phyloP scores from a whole-genome alignment of 1,140 invertebrate genomes.

The Tetragnatha versicolor region DNA sequence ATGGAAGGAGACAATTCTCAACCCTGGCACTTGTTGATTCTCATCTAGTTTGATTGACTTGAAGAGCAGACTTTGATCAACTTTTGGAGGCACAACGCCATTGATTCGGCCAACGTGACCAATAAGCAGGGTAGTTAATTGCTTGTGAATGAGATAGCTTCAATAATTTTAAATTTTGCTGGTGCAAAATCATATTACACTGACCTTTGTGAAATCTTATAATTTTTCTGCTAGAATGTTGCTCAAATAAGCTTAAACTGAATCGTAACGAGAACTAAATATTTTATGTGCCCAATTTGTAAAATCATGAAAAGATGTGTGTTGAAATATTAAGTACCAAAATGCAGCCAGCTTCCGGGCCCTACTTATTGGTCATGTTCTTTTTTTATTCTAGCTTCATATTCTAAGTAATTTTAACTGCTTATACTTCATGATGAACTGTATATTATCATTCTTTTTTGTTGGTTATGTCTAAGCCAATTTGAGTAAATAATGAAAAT shows the following conservation, averaged over 20 bases:
- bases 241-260: too few species aligned
- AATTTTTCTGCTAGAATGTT: too few species aligned
- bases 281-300: too few species aligned
- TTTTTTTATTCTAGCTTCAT: background rate
- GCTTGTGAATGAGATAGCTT: background rate
- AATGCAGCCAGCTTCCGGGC: too few species aligned
- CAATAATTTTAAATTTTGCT: background rate
- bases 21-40: constrained; percentile 43
- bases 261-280: too few species aligned
- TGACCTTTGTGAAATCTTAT: too few species aligned
- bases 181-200: too few species aligned
- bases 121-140: constrained; percentile 24
- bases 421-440: constrained; percentile 2
- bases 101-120: constrained; percentile 10
- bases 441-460: constrained; percentile 28
- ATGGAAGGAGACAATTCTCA: constrained; percentile 37
- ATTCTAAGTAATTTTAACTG: constrained; percentile 7
- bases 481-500: constrained; percentile 18
- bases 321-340: too few species aligned
- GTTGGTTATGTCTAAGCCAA: constrained; percentile 1
- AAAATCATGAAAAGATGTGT: too few species aligned
- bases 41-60: constrained; percentile 50
- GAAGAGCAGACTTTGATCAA: constrained; percentile 18
- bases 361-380: constrained; percentile 43
- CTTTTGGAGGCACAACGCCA: constrained; percentile 14